These are phyloP conservation scores for Cacoxenus indagator DNA, from an alignment of 2,888 invertebrate genomes.

Conservation along the genomic window DNA sequence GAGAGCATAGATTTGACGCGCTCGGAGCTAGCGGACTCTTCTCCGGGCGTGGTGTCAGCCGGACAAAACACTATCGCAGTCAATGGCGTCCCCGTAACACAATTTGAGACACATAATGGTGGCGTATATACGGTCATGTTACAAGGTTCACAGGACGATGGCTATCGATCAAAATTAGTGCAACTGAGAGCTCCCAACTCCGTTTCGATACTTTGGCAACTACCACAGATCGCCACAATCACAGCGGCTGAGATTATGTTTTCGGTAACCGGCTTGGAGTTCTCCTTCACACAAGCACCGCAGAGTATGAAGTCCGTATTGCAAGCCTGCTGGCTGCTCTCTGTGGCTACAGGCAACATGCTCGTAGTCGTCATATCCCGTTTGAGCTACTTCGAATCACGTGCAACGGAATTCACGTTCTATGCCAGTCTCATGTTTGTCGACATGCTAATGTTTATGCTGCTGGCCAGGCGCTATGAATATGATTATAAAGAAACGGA, in stretches of 20 bases:
- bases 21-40: slow-evolving; percentile 25
- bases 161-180: slow-evolving; percentile 53
- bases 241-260: slow-evolving; percentile 96
- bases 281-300: slow-evolving; percentile 96
- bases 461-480: slow-evolving; percentile 85
- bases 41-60: slow-evolving; percentile 43
- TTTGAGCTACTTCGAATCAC: slow-evolving; percentile 60
- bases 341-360: slow-evolving; percentile 93
- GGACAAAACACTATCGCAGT: slow-evolving; percentile 49
- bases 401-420: slow-evolving; percentile 87
- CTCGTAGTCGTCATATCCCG: slow-evolving; percentile 82
- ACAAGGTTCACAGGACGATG: slow-evolving; percentile 68
- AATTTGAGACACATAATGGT: slow-evolving; percentile 73
- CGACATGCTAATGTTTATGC: slow-evolving; percentile 85
- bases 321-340: slow-evolving; percentile 93
- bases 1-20: neutral
- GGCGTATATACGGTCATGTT: slow-evolving; percentile 77
- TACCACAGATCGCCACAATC: slow-evolving; percentile 94
- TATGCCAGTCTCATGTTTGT: slow-evolving; percentile 88
- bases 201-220: slow-evolving; percentile 82
- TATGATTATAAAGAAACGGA: slow-evolving; percentile 66
- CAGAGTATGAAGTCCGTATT: slow-evolving; percentile 94
- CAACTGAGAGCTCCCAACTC: slow-evolving; percentile 77
- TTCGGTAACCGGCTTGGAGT: slow-evolving; percentile 94
- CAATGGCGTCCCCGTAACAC: slow-evolving; percentile 46